A percentile compares a stretch with the other conserved stretches of the same genome.
Evolutionary conservation across 2,113 vertebrate species (phyloP).

Genomic region (Garra rufa): DNA sequence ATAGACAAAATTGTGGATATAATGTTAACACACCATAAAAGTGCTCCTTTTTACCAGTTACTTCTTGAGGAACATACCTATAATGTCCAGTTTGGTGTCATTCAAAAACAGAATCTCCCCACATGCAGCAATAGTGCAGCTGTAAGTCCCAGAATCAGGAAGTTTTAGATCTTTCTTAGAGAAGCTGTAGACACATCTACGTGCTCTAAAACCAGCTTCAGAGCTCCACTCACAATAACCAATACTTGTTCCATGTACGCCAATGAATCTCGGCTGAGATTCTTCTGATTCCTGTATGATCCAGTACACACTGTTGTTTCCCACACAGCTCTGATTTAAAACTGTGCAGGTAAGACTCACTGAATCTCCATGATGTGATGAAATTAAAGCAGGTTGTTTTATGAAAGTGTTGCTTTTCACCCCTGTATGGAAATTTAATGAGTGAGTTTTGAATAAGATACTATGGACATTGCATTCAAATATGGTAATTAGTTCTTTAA

Average conservation of each 20-base stretch:
- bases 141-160: slow-evolving; percentile 51
- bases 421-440: slow-evolving; percentile 13
- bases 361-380: slow-evolving; percentile 53
- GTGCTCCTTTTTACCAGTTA: background rate
- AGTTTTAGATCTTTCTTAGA: slow-evolving; percentile 48
- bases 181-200: slow-evolving; percentile 53
- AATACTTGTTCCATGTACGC: slow-evolving; percentile 40
- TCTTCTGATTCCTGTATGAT: slow-evolving; percentile 51
- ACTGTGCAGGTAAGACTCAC: slow-evolving; percentile 64
- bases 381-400: slow-evolving; percentile 50
- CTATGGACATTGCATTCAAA: background rate
- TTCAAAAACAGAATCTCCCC: too few species aligned
- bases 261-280: slow-evolving; percentile 54
- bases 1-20: background rate
- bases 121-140: slow-evolving; percentile 56
- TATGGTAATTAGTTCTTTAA: background rate
- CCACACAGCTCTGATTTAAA: slow-evolving; percentile 46
- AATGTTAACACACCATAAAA: background rate
- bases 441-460: background rate
- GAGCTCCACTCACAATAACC: slow-evolving; percentile 36
- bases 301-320: slow-evolving; percentile 65
- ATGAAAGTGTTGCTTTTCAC: slow-evolving; percentile 22
- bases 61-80: slow-evolving; percentile 35
- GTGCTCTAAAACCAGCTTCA: slow-evolving; percentile 38
- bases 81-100: slow-evolving; percentile 37